Evolutionary conservation across 2,888 invertebrate genomes (phyloP).

Genomic region (Girardia tigrina): DNA sequence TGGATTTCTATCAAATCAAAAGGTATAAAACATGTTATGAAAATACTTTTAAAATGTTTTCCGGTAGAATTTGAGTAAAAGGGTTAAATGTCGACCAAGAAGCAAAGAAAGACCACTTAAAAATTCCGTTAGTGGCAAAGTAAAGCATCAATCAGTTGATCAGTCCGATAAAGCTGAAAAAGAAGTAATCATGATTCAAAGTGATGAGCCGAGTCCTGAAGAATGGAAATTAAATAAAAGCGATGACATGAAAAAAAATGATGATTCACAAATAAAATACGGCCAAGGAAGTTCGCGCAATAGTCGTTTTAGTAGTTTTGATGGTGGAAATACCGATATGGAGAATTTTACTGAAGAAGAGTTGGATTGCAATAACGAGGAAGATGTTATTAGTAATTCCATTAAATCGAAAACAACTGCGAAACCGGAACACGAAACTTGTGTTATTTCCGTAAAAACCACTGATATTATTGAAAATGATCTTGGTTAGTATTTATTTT

Average conservation of each 20-base stretch:
- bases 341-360: not conserved
- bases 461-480: conserved; percentile 6
- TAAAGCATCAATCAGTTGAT: not conserved
- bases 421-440: conserved; percentile 2
- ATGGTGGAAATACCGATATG: not conserved
- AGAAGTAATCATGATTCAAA: conserved; percentile 1
- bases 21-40: not conserved
- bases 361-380: not conserved
- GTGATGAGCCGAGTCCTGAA: conserved; percentile 1
- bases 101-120: not conserved
- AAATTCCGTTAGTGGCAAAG: not conserved
- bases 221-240: not conserved
- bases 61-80: not conserved
- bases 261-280: not conserved
- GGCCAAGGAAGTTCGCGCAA: not conserved
- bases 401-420: not conserved
- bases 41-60: not conserved
- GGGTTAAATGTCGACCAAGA: conserved; percentile 11
- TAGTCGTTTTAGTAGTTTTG: not conserved
- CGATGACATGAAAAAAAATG: not conserved
- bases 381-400: not conserved
- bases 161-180: not conserved
- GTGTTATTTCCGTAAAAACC: not conserved
- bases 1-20: conserved; percentile 6
- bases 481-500: not conserved